Base-by-base conservation (phyloP, 2,797 vertebrate genomes). In the Spheniscus humboldti region DNA sequence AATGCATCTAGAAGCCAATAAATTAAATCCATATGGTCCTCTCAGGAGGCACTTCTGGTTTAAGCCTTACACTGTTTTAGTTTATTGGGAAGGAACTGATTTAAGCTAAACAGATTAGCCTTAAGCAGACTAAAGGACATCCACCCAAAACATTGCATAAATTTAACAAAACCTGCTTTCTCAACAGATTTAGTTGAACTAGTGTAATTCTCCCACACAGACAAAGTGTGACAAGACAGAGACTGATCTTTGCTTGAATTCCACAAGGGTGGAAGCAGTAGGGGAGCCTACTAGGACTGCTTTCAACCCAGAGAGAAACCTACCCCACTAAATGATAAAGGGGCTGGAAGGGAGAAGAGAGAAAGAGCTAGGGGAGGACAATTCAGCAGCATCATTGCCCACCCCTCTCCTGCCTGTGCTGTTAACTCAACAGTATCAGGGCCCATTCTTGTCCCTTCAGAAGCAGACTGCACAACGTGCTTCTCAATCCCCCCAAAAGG, bases 31-130 rank as follows among this genome's bases (percentile, higher is more conserved):
- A 33, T 56, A 80, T 9, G 12, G 55, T 86, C 68, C 84, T 88
- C 91, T 91, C 72, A 92, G n/a, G 86, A 91, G 86, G 84, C 91
- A 94, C 88, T 93, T 92, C 77, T 85, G 83, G 83, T 96, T 96
- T 92, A 75, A 94, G 74, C 77, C 73, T 93, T 73, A 90, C 73
- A 82, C 85, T 85, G 79, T 95, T 94, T 92, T 76, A 84, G 73
- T 88, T 87, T 85, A 35, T 85, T 88, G 86, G 95, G 37, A 94
- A 97, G 52, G 82, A 96, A 95, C 43, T 60, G 74, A 88, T 59
- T 79, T 78, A 83, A 94, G 23, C 35, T 90, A 91, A 94, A 94
- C 10, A 94, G 48, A 91, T 93, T 86, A 94, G 80, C 68, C 43
- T 88, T 76, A 85, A 80, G 73, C 62, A 94, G 71, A 94, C 88